Conservation (phyloP, 2,113 vertebrate genomes). For the Triplophysa rosa region DNA sequence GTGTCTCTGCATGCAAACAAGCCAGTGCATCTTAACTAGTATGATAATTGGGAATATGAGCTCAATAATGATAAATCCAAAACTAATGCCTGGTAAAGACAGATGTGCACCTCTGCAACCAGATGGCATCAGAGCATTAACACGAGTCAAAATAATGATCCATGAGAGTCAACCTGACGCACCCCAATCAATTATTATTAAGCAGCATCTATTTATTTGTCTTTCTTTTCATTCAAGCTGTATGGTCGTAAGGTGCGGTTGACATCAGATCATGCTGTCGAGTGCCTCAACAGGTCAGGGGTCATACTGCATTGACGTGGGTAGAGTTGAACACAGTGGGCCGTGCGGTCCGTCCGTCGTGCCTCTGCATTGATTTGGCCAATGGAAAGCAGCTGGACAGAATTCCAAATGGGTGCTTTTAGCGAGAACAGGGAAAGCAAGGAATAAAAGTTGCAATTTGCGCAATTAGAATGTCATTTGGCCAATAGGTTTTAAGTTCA, state of each 20-base stretch:
- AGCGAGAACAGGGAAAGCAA: background rate
- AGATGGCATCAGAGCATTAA: constrained; percentile 28
- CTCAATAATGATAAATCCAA: constrained; percentile 53
- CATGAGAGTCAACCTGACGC: constrained; percentile 25
- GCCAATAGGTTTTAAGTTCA: constrained; percentile 25
- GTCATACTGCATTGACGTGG: background rate
- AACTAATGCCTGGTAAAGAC: constrained; percentile 44
- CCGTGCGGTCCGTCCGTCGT: background rate
- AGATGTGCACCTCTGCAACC: constrained; percentile 34
- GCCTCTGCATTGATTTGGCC: constrained; percentile 21
- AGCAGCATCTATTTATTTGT: background rate
- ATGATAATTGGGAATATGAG: constrained; percentile 52
- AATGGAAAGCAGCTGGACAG: background rate
- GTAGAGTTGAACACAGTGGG: background rate
- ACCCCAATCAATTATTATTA: background rate
- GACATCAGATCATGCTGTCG: background rate
- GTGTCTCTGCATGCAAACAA: constrained; percentile 57
- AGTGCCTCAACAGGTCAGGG: background rate
- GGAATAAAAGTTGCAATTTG: constrained; percentile 13
- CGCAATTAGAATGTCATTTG: constrained; percentile 31
- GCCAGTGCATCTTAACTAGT: constrained; percentile 35
- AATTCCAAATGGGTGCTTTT: constrained; percentile 21
- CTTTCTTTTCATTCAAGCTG: background rate
- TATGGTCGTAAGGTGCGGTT: background rate
- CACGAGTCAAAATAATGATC: constrained; percentile 22